Conservation (phyloP, 1,140 invertebrate species). For the Drosophila ficusphila region DNA sequence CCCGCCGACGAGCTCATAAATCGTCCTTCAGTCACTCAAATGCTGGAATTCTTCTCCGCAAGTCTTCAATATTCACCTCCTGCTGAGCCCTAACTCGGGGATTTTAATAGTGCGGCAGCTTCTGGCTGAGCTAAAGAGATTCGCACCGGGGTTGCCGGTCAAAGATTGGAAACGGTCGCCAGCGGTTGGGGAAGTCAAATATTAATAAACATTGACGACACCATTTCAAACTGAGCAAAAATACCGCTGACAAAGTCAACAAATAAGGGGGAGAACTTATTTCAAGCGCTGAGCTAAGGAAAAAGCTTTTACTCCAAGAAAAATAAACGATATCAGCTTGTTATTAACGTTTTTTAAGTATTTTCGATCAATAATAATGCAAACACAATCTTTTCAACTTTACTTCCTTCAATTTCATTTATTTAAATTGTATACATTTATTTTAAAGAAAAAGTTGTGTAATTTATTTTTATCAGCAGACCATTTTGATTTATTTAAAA, state of each 20-base stretch:
- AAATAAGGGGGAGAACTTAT: neutral
- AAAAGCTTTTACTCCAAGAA: neutral
- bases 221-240: conserved; percentile 35
- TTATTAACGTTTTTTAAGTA: too few species aligned
- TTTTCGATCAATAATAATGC: too few species aligned
- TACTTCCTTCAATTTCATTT: neutral
- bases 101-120: conserved; percentile 41
- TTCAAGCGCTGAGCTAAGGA: too few species aligned
- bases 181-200: conserved; percentile 16
- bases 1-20: conserved; percentile 59
- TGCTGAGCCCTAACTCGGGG: conserved; percentile 25
- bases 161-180: conserved; percentile 46
- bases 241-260: conserved; percentile 9
- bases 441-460: neutral
- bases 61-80: conserved; percentile 14
- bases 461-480: too few species aligned
- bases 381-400: too few species aligned
- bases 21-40: conserved; percentile 69
- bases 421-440: neutral
- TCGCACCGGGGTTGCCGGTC: conserved; percentile 25
- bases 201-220: conserved; percentile 59
- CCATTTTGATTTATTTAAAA: too few species aligned
- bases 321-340: too few species aligned
- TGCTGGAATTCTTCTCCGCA: conserved; percentile 10
- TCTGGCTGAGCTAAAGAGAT: conserved; percentile 18